Evolutionary conservation across 2,113 vertebrate species (phyloP), one percentile per base, ranked within the genome.

Genomic region (Toxotes chatareus): DNA sequence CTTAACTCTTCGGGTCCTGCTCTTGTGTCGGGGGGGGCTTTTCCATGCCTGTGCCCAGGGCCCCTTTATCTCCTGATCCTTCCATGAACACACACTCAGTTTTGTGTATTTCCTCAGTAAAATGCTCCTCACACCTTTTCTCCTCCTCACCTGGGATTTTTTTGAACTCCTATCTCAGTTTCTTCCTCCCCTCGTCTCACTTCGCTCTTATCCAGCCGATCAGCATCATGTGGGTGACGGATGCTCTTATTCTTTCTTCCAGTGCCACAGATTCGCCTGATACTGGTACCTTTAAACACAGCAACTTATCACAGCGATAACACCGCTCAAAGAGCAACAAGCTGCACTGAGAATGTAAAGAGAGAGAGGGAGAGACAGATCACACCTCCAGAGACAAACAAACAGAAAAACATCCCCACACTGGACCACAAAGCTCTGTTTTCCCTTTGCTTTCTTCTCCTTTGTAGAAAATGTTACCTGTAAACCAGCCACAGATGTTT

Each of bases 221-320:
- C 11, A 34, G 62, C 14, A 83, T 88, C 75, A 19, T 14, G 73
- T 27, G 9, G 67, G 46, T 79, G 82, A 85, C 27, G 0, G 60
- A 88, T 62, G 66, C 44, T 82, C 73, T 53, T 59, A 55, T 80
- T 82, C 68, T 79, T 46, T 38, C 71, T 36, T 69, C 60, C 61
- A 64, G 62, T 62, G 69, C 67, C 17, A 55, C 70, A 83, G 86
- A 90, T 88, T 47, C 1, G 16, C 56, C 42, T 17, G 85, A 90
- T 87, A 84, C 10, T 14, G 49, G 38, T 76, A 70, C 69, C 70
- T 88, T 86, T 87, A 87, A 86, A 83, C 82, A 71, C 53, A 61
- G 56, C 23, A 13, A 46, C 76, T 72, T 71, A 87, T 86, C 79
- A 65, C 53, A 7, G 4, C 1, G 75, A 90, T 85, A 87, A 79